Evolutionary conservation across 1,140 invertebrate genomes (phyloP).

Genomic region (Metaphire vulgaris): DNA sequence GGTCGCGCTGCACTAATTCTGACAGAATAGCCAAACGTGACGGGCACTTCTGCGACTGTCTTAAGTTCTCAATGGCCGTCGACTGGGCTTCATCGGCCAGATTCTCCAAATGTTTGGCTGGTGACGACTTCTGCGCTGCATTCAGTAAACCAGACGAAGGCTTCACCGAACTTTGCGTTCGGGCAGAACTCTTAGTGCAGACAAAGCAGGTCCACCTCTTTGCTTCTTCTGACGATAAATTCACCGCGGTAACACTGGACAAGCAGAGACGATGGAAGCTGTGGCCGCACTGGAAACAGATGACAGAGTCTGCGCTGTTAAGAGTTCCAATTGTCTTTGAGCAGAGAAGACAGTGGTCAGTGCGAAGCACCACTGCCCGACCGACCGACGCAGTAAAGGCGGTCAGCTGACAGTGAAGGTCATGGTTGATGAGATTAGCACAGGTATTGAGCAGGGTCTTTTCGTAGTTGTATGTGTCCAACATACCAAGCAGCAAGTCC

Average conservation of each 20-base stretch:
- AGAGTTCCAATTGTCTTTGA: constrained; percentile 32
- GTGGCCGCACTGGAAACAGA: constrained; percentile 53
- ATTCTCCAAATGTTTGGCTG: not conserved
- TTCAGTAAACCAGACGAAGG: not conserved
- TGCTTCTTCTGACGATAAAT: constrained; percentile 41
- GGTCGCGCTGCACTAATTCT: not conserved
- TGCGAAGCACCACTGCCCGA: constrained; percentile 43
- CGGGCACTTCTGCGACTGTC: not conserved
- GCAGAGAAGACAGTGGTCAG: constrained; percentile 46
- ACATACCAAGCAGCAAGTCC: constrained; percentile 56
- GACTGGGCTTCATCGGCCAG: not conserved
- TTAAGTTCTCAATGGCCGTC: not conserved
- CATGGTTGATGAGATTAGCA: constrained; percentile 52
- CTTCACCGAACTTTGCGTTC: not conserved
- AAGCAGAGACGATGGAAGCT: constrained; percentile 47
- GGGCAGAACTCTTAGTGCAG: constrained; percentile 38
- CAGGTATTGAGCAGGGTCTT: constrained; percentile 51
- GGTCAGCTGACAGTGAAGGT: constrained; percentile 48
- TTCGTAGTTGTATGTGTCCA: constrained; percentile 59
- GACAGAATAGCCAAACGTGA: not conserved
- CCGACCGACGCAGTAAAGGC: constrained; percentile 42
- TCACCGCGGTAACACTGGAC: constrained; percentile 40
- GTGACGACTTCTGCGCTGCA: constrained; percentile 28
- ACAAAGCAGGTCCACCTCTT: constrained; percentile 47
- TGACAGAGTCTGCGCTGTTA: constrained; percentile 36